Percentiles rank a stretch among this genome's conserved stretches.
phyloP scores from a whole-genome alignment of 2,113 vertebrate species.

The Rhagologus leucostigma region DNA sequence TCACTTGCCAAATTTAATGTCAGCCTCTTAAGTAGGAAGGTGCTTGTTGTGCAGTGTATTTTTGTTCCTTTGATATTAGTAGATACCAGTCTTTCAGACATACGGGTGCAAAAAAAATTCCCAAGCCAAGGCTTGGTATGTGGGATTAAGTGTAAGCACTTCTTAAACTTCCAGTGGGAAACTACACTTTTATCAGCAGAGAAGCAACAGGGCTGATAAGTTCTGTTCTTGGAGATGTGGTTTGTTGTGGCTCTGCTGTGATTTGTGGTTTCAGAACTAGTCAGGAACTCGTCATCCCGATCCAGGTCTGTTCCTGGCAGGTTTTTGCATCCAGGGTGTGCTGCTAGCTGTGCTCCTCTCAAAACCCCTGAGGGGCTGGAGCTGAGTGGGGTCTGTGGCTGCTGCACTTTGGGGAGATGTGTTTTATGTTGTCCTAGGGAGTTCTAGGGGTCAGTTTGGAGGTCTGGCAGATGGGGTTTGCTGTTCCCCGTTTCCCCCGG shows the following conservation, averaged over 20 bases:
- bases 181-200: neutral
- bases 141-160: neutral
- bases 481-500: neutral
- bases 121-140: neutral
- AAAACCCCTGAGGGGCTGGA: neutral
- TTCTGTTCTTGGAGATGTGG: neutral
- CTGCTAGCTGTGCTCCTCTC: neutral
- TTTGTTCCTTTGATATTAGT: neutral
- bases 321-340: neutral
- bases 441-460: neutral
- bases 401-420: neutral
- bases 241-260: neutral
- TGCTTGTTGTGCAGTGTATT: neutral
- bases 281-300: fast-evolving
- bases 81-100: neutral
- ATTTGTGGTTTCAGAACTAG: neutral
- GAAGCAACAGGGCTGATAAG: neutral
- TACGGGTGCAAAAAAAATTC: neutral
- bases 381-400: neutral
- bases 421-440: neutral
- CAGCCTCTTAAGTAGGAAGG: neutral
- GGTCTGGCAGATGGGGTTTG: constrained; percentile 30
- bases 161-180: neutral
- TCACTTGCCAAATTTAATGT: neutral
- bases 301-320: neutral